phyloP scores from a whole-genome alignment of 1,140 invertebrate species.

The Aphaenogaster rudis region DNA sequence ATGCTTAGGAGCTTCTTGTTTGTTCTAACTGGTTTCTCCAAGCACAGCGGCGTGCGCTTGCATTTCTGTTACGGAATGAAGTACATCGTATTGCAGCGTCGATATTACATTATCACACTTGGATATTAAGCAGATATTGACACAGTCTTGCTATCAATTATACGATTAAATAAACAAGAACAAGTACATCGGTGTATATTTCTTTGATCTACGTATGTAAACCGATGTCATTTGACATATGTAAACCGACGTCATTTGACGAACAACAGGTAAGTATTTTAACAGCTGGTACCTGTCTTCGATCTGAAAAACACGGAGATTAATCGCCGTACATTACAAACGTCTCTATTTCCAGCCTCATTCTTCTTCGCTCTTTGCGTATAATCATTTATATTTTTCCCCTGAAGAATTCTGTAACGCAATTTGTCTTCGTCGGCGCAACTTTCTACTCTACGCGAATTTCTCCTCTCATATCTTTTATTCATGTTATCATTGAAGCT shows the following conservation, averaged over 20 bases:
- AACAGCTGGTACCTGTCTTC: conserved; percentile 7
- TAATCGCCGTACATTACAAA: conserved; percentile 48
- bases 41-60: conserved; percentile 36
- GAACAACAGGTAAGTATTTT: not conserved
- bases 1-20: conserved; percentile 72
- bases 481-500: conserved; percentile 64
- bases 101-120: conserved; percentile 59
- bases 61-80: conserved; percentile 37
- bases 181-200: not conserved
- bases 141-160: not conserved
- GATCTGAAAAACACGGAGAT: conserved; percentile 28
- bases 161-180: conserved; percentile 2
- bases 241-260: not conserved
- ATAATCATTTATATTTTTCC: conserved; percentile 63
- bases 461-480: conserved; percentile 62
- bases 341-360: conserved; percentile 45
- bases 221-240: not conserved
- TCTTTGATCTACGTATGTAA: not conserved
- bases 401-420: conserved; percentile 33
- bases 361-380: conserved; percentile 51
- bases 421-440: conserved; percentile 61
- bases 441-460: conserved; percentile 59
- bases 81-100: conserved; percentile 12
- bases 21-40: conserved; percentile 58
- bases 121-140: conserved; percentile 49